Evolutionary conservation across 2,888 invertebrate species (phyloP).

Genomic region (Aromia moschata): DNA sequence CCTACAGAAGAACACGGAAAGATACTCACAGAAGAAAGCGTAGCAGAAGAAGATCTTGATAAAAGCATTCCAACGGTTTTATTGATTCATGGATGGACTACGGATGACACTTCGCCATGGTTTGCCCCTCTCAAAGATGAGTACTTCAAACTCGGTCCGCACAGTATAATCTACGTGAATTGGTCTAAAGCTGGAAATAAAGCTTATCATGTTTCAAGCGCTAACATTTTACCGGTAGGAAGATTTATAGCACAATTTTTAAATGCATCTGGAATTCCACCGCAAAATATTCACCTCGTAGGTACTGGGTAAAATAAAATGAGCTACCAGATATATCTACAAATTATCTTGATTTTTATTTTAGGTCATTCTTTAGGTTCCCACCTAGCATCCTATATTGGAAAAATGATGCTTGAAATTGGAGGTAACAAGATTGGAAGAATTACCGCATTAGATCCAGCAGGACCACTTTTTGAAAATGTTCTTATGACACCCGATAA

Average conservation of each 20-base stretch:
- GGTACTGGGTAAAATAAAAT: conserved; percentile 48
- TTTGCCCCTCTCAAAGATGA: conserved; percentile 57
- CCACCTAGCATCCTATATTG: conserved; percentile 50
- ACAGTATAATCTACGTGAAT: conserved; percentile 63
- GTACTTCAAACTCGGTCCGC: conserved; percentile 58
- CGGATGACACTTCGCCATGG: conserved; percentile 58
- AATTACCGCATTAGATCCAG: conserved; percentile 64
- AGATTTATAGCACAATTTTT: conserved; percentile 61
- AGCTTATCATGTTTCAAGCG: conserved; percentile 57
- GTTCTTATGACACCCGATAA: conserved; percentile 44
- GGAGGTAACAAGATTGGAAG: conserved; percentile 58
- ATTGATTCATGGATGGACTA: conserved; percentile 66
- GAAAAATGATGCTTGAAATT: conserved; percentile 43
- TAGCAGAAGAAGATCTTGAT: conserved; percentile 28
- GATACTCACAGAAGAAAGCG: conserved; percentile 42
- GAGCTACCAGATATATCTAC: no score
- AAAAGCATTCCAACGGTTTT: conserved; percentile 58
- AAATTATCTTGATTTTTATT: no score
- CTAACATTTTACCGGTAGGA: conserved; percentile 62
- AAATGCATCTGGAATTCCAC: conserved; percentile 51
- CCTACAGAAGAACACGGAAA: conserved; percentile 28
- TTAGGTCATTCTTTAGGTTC: conserved; percentile 55
- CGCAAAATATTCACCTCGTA: conserved; percentile 61
- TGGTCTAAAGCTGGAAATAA: conserved; percentile 57
- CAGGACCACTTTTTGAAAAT: conserved; percentile 56